Base-by-base conservation (phyloP, 2,888 invertebrate genomes). In the Torymus tubicola region DNA sequence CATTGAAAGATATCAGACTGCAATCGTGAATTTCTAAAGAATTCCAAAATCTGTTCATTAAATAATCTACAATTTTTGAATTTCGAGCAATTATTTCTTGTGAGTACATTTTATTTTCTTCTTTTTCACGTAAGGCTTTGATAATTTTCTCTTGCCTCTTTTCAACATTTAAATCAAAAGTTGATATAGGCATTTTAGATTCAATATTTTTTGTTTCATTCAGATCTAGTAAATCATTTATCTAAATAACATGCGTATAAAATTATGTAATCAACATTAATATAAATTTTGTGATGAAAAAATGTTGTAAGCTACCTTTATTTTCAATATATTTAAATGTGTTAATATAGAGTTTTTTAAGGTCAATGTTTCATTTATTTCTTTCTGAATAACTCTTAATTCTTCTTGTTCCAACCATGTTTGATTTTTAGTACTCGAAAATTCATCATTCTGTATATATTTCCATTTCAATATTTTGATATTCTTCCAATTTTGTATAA, bases 161-260 rank as follows among this genome's bases (percentile, higher is more conserved):
- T 68, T 92, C 92, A 0, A 89, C 85, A 83, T 94, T 93, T 81
- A 95, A 87, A 87, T 94, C 93, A 87, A 95, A 95, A 84, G 93
- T 93, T 0, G 92, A 89, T 11, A 94, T 86, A 5, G 94, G 92
- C 2, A 95, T 90, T 85, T 92, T 92, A 83, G 93, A 93, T 83
- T 93, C 92, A 8, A 92, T 91, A 0, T 90, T 91, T 78, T 92
- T 93, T 2, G 87, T 88, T 31, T 93, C 86, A 87, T 95, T 95
- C 83, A 92, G 91, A 75, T 94, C 93, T 31, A 93, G 86, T 1
- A 93, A 83, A 2, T 85, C 63, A 61, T 87, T 86, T 1, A 92
- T 58, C 86, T 87, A 68, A 11, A 69, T 76, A 68, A 71, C 55
- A 16, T 55, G 58, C 52, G 21, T 16, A 12, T 31, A 50, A 24